Evolutionary conservation across 1,140 invertebrate species (phyloP).

Genomic region (Aricia agestis): DNA sequence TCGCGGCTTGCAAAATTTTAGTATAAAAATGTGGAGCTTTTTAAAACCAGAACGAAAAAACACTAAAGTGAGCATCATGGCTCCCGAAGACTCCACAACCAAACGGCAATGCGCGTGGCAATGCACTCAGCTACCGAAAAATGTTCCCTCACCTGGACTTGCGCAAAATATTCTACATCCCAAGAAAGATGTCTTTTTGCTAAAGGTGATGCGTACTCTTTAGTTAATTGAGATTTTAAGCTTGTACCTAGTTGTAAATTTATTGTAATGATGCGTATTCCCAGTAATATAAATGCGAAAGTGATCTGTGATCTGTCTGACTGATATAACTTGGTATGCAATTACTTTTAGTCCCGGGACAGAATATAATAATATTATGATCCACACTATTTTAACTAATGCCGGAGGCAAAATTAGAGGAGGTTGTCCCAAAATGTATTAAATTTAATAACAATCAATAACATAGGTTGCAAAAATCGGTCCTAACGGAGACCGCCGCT

Average conservation of each 20-base stretch:
- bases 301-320: no score
- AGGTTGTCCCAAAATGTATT: no score
- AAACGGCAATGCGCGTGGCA: conserved; percentile 46
- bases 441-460: no score
- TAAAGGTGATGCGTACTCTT: conserved; percentile 43
- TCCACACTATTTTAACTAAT: no score
- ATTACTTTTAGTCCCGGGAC: no score
- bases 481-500: conserved; percentile 50
- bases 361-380: no score
- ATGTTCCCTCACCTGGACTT: conserved; percentile 44
- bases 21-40: background rate
- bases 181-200: conserved; percentile 61
- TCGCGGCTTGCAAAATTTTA: background rate
- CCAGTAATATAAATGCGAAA: no score
- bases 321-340: no score
- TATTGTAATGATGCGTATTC: no score
- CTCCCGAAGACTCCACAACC: background rate
- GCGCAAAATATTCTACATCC: conserved; percentile 54
- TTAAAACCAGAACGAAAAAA: background rate
- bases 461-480: conserved; percentile 67
- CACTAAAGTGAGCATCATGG: background rate
- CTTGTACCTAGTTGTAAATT: no score
- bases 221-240: no score
- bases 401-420: no score
- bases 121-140: conserved; percentile 47